phyloP scores from a whole-genome alignment of 2,113 vertebrate species.

The Cheirogaleus medius region DNA sequence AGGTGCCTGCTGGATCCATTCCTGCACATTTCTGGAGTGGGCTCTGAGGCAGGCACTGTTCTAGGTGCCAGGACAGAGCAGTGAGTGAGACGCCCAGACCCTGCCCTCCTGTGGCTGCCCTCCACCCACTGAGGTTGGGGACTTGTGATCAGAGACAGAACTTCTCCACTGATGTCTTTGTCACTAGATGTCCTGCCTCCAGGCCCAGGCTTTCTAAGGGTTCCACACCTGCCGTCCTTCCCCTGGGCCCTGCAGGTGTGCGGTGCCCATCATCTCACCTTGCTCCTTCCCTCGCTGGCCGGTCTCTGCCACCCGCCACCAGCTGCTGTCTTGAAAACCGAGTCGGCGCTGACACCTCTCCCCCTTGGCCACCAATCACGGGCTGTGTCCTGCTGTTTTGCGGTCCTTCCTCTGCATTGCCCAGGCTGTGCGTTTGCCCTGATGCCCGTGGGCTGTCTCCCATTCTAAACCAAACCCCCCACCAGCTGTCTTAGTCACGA shows the following conservation, averaged over 20 bases:
- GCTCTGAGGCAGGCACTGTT: neutral
- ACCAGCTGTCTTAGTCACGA: neutral
- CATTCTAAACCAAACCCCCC: neutral
- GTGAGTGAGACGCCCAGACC: neutral
- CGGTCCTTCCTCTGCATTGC: neutral
- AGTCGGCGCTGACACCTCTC: accelerated
- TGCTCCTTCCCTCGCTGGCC: neutral
- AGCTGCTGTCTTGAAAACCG: neutral
- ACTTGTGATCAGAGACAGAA: neutral
- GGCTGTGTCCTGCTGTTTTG: neutral
- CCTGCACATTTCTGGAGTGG: neutral
- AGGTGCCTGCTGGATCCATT: neutral
- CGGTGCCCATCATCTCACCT: neutral
- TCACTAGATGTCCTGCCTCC: neutral
- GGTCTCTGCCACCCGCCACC: neutral
- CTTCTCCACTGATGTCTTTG: neutral
- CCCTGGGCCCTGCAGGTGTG: neutral
- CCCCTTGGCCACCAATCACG: too few relatives aligned
- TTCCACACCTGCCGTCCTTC: neutral
- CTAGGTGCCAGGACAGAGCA: neutral
- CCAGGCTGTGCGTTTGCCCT: neutral
- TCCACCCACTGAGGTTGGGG: neutral
- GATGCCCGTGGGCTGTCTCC: neutral
- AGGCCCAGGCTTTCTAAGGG: neutral
- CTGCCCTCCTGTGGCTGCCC: neutral